These are phyloP conservation scores for Prionailurus bengalensis DNA, from an alignment of 2,113 vertebrate genomes.

Conservation along the genomic window DNA sequence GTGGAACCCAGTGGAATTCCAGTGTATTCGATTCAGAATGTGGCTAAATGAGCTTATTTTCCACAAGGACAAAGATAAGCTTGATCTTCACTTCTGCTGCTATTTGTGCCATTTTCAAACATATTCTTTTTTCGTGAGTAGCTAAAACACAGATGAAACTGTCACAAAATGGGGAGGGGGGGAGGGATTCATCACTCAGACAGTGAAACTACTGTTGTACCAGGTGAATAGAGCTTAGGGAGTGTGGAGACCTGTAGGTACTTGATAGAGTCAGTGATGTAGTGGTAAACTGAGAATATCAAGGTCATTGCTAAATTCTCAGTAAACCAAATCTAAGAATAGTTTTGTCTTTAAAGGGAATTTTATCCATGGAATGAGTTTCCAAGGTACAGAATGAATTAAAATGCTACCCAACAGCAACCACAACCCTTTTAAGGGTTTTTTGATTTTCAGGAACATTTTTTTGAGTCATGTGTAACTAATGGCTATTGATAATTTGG, in stretches of 20 bases:
- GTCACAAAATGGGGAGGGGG: background rate
- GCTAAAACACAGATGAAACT: background rate
- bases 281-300: background rate
- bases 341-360: background rate
- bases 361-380: background rate
- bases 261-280: background rate
- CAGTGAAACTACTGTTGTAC: background rate
- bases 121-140: background rate
- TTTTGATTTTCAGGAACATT: background rate
- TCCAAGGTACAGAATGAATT: background rate
- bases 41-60: background rate
- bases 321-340: background rate
- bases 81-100: background rate
- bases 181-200: background rate
- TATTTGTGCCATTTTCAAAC: slow-evolving; percentile 35
- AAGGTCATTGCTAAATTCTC: background rate
- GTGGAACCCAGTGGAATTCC: background rate
- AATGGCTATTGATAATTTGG: background rate
- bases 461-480: background rate
- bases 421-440: background rate
- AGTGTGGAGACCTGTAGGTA: background rate
- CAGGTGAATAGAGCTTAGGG: background rate
- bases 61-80: slow-evolving; percentile 15
- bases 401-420: background rate
- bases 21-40: background rate